A percentile compares a stretch with the other conserved stretches of the same genome.
These are phyloP conservation scores for Sminthurinus signatus DNA, from an alignment of 1,140 invertebrate species.

Conservation along the genomic window DNA sequence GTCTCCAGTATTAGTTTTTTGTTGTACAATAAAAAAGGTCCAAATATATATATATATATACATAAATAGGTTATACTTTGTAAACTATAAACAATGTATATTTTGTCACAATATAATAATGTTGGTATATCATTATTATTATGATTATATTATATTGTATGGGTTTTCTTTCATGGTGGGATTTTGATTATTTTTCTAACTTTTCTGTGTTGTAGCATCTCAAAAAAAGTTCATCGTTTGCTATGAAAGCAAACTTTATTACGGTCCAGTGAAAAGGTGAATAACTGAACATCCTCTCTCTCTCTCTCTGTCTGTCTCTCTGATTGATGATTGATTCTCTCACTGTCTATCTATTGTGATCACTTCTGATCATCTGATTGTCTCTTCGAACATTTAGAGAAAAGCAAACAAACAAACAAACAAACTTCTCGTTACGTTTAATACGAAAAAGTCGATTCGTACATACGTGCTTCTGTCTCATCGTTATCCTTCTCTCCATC, in stretches of 20 bases:
- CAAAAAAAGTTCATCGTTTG: slow-evolving; percentile 19
- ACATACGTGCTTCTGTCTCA: slow-evolving; percentile 7
- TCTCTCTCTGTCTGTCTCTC: background rate
- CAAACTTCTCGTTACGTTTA: background rate
- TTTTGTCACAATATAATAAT: too few species aligned
- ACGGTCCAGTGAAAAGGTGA: slow-evolving; percentile 31
- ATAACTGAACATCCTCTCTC: slow-evolving; percentile 6
- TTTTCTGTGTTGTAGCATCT: slow-evolving; percentile 24
- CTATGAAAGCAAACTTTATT: slow-evolving; percentile 33
- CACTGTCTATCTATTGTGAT: too few species aligned
- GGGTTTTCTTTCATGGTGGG: slow-evolving; percentile 11
- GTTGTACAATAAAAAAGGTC: too few species aligned
- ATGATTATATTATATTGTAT: too few species aligned
- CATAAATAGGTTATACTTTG: too few species aligned
- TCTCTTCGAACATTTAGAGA: too few species aligned
- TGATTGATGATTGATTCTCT: slow-evolving; percentile 1
- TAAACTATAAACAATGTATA: too few species aligned
- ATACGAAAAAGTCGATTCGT: slow-evolving; percentile 5
- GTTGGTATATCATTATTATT: too few species aligned
- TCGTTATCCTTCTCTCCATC: background rate
- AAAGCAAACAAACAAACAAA: too few species aligned
- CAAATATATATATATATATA: too few species aligned
- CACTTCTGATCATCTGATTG: too few species aligned
- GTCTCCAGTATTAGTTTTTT: too few species aligned
- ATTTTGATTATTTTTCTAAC: slow-evolving; percentile 19